Evolutionary conservation across 2,888 invertebrate species (phyloP), one percentile per base, ranked within the genome.

Genomic region (Rhodophaea formosa): DNA sequence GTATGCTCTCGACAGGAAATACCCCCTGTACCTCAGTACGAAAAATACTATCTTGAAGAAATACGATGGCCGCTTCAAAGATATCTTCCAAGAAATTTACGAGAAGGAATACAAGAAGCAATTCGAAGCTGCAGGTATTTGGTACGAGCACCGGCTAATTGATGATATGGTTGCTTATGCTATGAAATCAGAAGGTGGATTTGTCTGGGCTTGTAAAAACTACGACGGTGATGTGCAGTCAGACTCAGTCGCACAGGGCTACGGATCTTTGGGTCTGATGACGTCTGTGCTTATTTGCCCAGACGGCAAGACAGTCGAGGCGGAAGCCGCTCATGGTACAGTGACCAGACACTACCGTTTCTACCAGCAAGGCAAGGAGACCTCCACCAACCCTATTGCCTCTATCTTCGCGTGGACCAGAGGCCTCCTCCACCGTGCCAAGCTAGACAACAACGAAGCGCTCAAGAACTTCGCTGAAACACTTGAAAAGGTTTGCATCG

Each of bases 161-260:
- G 99, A 99, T 82, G 99, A 99, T 77, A 99, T 99, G 99, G 99
- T 99, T 12, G 99, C 99, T 1, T 98, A 98, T 77, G 95, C 96
- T 35, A 97, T 99, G 97, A 99, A 99, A 85, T 97, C 97, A 0
- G 97, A 98, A 72, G 99, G 99, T 67, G 99, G 99, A 45, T 99
- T 99, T 84, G 98, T 99, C 0, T 99, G 99, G 99, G 98, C 99
- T 8, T 99, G 99, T 87, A 99, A 99, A 85, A 99, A 99, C 86
- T 99, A 99, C 81, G 99, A 99, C 78, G 99, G 99, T 45, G 99
- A 99, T 87, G 99, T 99, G 0, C 99, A 99, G 85, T 98, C 98
- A 0, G 99, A 99, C 86, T 97, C 98, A 0, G 97, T 99, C 30
- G 99, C 99, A 60, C 99, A 99, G 89, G 99, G 98, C 35, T 97